Evolutionary conservation across 2,113 vertebrate genomes (phyloP).

Genomic region (Cygnus buccinator): DNA sequence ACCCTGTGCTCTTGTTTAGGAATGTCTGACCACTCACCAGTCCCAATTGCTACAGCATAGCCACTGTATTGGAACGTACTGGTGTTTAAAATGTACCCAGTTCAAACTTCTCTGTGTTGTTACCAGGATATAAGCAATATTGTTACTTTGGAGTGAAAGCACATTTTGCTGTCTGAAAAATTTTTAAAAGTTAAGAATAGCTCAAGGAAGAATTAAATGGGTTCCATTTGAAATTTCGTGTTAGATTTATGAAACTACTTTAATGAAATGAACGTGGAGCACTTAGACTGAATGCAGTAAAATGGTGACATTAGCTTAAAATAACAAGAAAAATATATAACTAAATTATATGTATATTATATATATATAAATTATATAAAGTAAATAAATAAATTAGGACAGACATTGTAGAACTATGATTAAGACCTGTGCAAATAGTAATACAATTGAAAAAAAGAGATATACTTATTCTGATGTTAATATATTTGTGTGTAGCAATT

Average conservation of each 20-base stretch:
- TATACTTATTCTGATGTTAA: background rate
- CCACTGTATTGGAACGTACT: background rate
- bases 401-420: background rate
- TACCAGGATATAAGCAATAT: background rate
- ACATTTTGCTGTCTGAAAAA: background rate
- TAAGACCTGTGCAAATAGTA: conserved; percentile 6
- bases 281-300: background rate
- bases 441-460: conserved; percentile 5
- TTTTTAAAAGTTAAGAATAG: background rate
- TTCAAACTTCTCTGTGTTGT: background rate
- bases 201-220: background rate
- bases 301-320: background rate
- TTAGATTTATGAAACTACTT: conserved; percentile 4
- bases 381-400: background rate
- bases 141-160: background rate
- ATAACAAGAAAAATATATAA: background rate
- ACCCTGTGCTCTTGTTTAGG: conserved; percentile 22
- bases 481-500: conserved; percentile 19
- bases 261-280: conserved; percentile 18
- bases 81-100: background rate
- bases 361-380: background rate
- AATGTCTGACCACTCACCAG: background rate
- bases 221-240: background rate
- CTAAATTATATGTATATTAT: background rate
- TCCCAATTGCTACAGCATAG: background rate